phyloP scores from a whole-genome alignment of 2,113 vertebrate genomes.

The Sus scrofa region DNA sequence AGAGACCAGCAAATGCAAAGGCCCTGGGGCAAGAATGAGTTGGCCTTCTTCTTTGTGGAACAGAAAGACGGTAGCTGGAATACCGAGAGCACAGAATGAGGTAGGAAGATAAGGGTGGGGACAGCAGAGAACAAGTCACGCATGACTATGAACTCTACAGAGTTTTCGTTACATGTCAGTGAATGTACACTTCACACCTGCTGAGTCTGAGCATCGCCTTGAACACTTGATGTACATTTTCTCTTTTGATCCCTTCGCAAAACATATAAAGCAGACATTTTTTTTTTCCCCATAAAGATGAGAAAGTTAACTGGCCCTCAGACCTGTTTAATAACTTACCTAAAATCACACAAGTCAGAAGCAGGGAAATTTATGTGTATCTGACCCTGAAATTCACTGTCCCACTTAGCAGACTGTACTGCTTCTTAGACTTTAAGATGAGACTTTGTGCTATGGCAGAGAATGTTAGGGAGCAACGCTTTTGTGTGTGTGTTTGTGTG shows the following conservation, averaged over 20 bases:
- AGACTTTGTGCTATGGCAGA: background rate
- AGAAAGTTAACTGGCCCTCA: background rate
- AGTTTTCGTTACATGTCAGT: background rate
- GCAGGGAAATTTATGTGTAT: background rate
- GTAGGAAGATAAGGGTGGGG: background rate
- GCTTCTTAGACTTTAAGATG: background rate
- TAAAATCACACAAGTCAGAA: background rate
- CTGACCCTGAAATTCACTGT: background rate
- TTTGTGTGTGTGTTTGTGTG: fast-evolving
- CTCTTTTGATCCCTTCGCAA: background rate
- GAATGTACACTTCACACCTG: background rate
- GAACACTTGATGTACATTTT: background rate
- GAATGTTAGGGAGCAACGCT: background rate
- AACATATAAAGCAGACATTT: fast-evolving
- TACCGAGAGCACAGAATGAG: background rate
- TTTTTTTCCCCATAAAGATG: background rate
- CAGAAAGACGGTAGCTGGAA: background rate
- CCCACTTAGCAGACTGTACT: too few relatives aligned
- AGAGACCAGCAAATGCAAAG: background rate
- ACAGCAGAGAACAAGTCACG: background rate
- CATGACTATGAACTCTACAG: fast-evolving
- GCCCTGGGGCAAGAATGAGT: background rate
- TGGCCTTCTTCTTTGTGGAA: background rate
- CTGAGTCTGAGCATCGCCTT: background rate
- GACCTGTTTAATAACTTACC: background rate